Conservation (phyloP, 2,888 invertebrate genomes). For the Malthinus seriepunctatus region DNA sequence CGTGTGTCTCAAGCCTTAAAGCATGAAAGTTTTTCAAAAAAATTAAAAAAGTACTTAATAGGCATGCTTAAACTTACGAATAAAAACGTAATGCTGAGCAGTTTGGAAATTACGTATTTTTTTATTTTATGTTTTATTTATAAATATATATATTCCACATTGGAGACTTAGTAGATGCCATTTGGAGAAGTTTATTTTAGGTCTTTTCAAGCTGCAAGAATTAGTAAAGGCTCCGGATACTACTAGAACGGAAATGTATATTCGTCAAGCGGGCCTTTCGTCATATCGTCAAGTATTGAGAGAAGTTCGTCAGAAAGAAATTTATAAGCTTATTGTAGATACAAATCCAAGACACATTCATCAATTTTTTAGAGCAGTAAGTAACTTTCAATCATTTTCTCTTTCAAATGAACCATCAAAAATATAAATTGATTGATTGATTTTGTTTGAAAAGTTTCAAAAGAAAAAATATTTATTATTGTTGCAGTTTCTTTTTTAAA, state of each 20-base stretch:
- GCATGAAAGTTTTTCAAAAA: too few relatives aligned
- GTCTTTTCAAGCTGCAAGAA: constrained; percentile 84
- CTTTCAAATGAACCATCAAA: background rate
- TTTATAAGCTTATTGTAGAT: constrained; percentile 87
- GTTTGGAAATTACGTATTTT: too few relatives aligned
- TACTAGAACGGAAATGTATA: constrained; percentile 73
- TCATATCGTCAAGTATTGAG: constrained; percentile 76
- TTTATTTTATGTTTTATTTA: too few relatives aligned
- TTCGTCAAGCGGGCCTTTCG: constrained; percentile 71
- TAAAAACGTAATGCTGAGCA: too few relatives aligned
- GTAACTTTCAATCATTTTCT: constrained; percentile 47
- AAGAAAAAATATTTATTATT: background rate
- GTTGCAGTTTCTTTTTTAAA: background rate
- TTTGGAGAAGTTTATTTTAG: constrained; percentile 51
- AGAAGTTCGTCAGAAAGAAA: constrained; percentile 84
- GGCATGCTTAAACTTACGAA: too few relatives aligned
- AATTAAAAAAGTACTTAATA: too few relatives aligned
- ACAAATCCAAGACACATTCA: constrained; percentile 81
- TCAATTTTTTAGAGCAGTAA: constrained; percentile 84
- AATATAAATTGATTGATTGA: background rate
- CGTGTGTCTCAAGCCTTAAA: too few relatives aligned
- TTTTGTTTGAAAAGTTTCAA: background rate
- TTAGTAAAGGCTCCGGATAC: constrained; percentile 73
- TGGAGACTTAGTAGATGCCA: constrained; percentile 22
- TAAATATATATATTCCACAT: background rate